Conservation (phyloP, 2,113 vertebrate species). For the Penelope pileata region DNA sequence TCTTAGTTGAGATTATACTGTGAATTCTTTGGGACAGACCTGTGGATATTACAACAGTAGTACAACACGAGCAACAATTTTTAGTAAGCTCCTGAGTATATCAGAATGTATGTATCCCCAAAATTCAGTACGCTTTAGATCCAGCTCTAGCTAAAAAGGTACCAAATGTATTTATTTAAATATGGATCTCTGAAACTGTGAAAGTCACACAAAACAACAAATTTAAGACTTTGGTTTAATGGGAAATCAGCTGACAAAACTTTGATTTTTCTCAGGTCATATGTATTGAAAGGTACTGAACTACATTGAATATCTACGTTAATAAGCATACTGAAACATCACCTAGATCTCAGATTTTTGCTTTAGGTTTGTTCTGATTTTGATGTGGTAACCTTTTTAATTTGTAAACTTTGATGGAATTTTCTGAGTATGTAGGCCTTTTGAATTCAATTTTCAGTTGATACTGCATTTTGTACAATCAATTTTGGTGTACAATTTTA, state of each 20-base stretch:
- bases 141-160: not conserved
- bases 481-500: not conserved
- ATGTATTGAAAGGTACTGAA: not conserved
- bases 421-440: not conserved
- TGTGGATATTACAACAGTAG: not conserved
- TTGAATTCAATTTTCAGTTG: not conserved
- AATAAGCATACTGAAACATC: not conserved
- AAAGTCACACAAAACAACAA: not conserved
- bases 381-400: not conserved
- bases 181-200: not conserved
- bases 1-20: not conserved
- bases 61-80: not conserved
- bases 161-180: not conserved
- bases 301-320: not conserved
- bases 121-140: not conserved
- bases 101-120: not conserved
- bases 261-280: not conserved
- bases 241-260: not conserved
- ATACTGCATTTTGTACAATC: not conserved
- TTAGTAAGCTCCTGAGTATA: not conserved
- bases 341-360: not conserved
- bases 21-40: not conserved
- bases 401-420: not conserved
- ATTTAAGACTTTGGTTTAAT: not conserved
- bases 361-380: not conserved